Evolutionary conservation across 2,113 vertebrate genomes (phyloP).

Genomic region (Nipponia nippon): DNA sequence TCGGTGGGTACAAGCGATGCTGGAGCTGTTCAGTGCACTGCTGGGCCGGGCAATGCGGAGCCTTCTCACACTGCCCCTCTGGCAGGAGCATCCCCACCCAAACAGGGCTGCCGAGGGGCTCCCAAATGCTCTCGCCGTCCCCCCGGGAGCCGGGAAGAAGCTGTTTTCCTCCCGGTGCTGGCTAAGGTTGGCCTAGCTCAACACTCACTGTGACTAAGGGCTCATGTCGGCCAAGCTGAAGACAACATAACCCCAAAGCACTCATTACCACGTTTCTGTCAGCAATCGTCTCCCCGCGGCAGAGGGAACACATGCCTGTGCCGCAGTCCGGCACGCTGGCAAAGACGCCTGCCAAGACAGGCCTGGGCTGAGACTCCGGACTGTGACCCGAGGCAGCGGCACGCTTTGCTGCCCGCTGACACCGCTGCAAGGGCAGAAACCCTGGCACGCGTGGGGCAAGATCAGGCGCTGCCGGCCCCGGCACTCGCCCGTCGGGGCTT

Average conservation of each 20-base stretch:
- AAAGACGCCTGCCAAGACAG: not conserved
- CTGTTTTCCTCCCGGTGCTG: not conserved
- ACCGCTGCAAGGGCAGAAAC: not conserved
- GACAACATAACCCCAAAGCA: not conserved
- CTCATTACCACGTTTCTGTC: rapidly evolving
- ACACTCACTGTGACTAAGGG: not conserved
- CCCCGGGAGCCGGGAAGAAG: not conserved
- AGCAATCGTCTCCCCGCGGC: not conserved
- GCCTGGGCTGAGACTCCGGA: not conserved
- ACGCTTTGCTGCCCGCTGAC: not conserved
- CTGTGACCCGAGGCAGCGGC: not conserved
- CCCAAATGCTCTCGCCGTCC: not conserved
- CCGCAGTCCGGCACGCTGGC: not conserved
- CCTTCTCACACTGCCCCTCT: not conserved
- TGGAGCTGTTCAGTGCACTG: not conserved
- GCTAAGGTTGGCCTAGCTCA: not conserved
- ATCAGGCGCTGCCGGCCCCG: not conserved
- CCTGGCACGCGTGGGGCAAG: not conserved
- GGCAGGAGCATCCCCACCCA: too few species aligned
- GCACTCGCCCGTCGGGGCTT: not conserved
- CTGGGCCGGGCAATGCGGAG: not conserved
- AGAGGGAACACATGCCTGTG: not conserved
- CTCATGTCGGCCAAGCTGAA: not conserved
- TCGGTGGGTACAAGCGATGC: not conserved
- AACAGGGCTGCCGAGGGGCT: not conserved